phyloP scores from a whole-genome alignment of 2,113 vertebrate species.

The Haemorhous mexicanus region DNA sequence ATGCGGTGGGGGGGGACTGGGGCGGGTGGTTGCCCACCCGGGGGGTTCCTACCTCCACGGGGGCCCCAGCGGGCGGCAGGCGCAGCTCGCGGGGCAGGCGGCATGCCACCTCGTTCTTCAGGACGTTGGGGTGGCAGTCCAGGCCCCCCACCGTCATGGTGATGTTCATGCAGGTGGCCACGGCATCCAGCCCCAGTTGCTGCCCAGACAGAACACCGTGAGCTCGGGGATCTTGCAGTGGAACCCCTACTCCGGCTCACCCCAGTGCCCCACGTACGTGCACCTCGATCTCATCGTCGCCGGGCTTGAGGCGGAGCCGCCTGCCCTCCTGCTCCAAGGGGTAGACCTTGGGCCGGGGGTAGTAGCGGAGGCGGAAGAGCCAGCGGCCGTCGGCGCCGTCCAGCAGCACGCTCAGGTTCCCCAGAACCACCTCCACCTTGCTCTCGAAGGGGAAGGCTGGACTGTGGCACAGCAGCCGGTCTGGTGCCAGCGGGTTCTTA shows the following conservation, averaged over 20 bases:
- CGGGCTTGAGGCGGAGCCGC: conserved; percentile 73
- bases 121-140: conserved; percentile 82
- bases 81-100: conserved; percentile 78
- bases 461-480: conserved; percentile 75
- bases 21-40: accelerated
- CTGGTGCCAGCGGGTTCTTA: conserved; percentile 28
- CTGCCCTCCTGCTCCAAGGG: conserved; percentile 72
- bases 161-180: conserved; percentile 85
- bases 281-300: conserved; percentile 79
- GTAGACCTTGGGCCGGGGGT: conserved; percentile 71
- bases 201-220: conserved; percentile 50
- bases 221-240: accelerated
- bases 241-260: neutral
- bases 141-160: conserved; percentile 82
- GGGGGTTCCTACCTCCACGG: conserved; percentile 76
- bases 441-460: conserved; percentile 75
- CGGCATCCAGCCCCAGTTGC: conserved; percentile 82
- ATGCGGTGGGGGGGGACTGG: accelerated
- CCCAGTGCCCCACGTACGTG: conserved; percentile 69
- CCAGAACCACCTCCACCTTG: conserved; percentile 65
- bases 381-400: conserved; percentile 74
- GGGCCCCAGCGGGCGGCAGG: conserved; percentile 70
- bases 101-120: conserved; percentile 88
- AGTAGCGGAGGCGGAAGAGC: conserved; percentile 78
- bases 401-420: conserved; percentile 81